A percentile compares a stretch with the other conserved stretches of the same genome.
phyloP scores from a whole-genome alignment of 2,113 vertebrate genomes.

The Anas platyrhynchos region DNA sequence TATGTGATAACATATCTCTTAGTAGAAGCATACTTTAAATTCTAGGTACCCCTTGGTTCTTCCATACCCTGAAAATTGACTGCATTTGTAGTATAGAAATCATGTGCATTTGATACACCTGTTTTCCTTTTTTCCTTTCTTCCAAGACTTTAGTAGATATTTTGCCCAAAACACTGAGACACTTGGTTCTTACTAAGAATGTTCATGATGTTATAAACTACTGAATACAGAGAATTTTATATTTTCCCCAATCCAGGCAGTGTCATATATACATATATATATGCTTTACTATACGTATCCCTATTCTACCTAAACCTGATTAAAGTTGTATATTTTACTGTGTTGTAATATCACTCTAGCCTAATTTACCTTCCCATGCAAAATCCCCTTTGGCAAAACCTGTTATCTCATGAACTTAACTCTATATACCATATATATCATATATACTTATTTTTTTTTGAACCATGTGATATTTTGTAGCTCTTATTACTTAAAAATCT shows the following conservation, averaged over 20 bases:
- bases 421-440: background rate
- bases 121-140: background rate
- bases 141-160: background rate
- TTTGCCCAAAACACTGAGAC: background rate
- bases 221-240: background rate
- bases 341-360: background rate
- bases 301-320: background rate
- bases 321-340: background rate
- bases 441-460: background rate
- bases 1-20: background rate
- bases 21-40: background rate
- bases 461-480: background rate
- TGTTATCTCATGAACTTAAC: background rate
- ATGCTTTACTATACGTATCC: background rate
- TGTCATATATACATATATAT: background rate
- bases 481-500: slow-evolving; percentile 23
- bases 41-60: background rate
- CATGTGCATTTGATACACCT: background rate
- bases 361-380: background rate
- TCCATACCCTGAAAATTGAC: background rate
- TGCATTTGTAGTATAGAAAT: background rate
- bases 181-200: background rate
- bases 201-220: background rate
- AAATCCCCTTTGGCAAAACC: background rate
- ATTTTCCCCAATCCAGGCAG: background rate